Evolutionary conservation across 1,140 invertebrate genomes (phyloP).

Genomic region (Lucilia sericata): DNA sequence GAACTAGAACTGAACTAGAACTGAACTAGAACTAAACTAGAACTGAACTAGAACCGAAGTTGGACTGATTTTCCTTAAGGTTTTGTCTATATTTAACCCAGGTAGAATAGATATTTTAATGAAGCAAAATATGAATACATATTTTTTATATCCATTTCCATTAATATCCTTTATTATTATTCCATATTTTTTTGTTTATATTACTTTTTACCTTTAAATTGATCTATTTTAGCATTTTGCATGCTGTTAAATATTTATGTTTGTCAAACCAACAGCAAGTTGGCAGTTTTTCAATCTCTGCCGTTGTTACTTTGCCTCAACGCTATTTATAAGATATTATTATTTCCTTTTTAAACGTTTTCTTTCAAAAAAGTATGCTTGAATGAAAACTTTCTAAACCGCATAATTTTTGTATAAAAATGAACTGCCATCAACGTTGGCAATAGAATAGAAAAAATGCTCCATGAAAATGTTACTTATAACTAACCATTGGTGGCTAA

Average conservation of each 20-base stretch:
- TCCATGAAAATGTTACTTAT: neutral
- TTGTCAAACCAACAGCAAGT: conserved; percentile 15
- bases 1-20: too few species aligned
- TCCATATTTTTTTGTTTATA: neutral
- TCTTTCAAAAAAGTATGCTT: neutral
- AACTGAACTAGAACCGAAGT: too few species aligned
- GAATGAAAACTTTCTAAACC: conserved; percentile 25
- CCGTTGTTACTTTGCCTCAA: neutral
- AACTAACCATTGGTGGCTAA: conserved; percentile 1
- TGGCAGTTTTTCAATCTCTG: conserved; percentile 15
- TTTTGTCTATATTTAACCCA: too few species aligned
- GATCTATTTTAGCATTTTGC: neutral
- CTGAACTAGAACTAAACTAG: too few species aligned
- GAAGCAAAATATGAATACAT: too few species aligned
- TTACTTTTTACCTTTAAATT: neutral
- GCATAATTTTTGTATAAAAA: conserved; percentile 21
- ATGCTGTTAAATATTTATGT: conserved; percentile 6
- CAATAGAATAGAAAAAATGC: neutral
- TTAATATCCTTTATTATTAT: neutral
- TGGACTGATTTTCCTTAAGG: too few species aligned
- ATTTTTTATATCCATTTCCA: too few species aligned
- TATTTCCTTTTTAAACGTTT: neutral
- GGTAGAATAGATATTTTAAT: too few species aligned
- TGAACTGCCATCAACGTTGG: neutral
- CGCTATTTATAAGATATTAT: neutral